These are phyloP conservation scores for Amphiprion percula DNA, from an alignment of 2,113 vertebrate species.

Conservation along the genomic window DNA sequence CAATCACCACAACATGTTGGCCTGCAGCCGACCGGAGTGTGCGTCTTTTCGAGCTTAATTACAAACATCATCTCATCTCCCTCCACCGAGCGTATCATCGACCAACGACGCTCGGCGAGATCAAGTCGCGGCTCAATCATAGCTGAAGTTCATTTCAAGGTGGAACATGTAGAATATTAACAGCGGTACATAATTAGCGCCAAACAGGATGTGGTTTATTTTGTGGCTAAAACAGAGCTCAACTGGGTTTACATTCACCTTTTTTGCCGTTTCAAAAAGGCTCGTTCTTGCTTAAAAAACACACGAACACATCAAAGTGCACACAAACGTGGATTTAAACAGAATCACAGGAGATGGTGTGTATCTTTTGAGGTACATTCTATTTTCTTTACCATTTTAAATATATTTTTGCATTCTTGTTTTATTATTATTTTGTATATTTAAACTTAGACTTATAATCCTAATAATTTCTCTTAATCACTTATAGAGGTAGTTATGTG, in stretches of 20 bases:
- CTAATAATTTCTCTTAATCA: no score
- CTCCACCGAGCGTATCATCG: background rate
- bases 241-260: background rate
- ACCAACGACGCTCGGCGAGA: background rate
- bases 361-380: no score
- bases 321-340: background rate
- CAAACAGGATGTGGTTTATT: background rate
- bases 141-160: background rate
- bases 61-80: constrained; percentile 4
- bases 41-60: constrained; percentile 31
- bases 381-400: no score
- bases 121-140: constrained; percentile 1
- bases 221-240: constrained; percentile 6
- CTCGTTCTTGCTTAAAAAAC: background rate
- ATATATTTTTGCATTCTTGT: no score
- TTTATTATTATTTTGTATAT: no score
- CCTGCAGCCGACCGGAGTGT: constrained; percentile 21
- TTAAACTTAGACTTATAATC: no score
- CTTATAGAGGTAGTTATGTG: no score
- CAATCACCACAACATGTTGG: constrained; percentile 45
- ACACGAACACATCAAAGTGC: background rate
- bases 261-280: background rate
- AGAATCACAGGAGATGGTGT: no score
- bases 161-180: constrained; percentile 24
- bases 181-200: constrained; percentile 13